Conservation (phyloP, 2,797 vertebrate species). For the Moxostoma hubbsi region DNA sequence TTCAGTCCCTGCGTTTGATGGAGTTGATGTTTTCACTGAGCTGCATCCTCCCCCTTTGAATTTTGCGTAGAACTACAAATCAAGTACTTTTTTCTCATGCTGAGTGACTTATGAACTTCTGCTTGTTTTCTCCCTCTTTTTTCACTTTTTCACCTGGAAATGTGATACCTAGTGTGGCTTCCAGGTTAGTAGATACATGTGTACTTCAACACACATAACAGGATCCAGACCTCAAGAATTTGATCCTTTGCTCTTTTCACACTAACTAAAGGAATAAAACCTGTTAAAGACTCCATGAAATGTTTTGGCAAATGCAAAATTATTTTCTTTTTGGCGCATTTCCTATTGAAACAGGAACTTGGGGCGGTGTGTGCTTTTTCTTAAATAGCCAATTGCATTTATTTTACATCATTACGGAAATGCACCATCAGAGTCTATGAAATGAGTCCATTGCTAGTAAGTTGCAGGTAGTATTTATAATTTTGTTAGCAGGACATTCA, state of each 20-base stretch:
- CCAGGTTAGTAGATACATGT: slow-evolving; percentile 61
- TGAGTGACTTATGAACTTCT: slow-evolving; percentile 54
- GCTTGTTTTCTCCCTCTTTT: slow-evolving; percentile 54
- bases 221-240: background rate
- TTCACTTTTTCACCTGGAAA: slow-evolving; percentile 46
- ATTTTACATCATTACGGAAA: too few species aligned
- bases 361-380: too few species aligned
- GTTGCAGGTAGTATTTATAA: too few species aligned
- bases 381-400: too few species aligned
- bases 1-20: slow-evolving; percentile 26
- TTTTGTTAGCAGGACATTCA: too few species aligned
- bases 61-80: background rate
- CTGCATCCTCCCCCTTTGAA: background rate
- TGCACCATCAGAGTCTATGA: too few species aligned
- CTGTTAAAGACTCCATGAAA: background rate
- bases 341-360: background rate
- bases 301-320: background rate
- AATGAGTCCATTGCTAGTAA: too few species aligned
- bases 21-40: slow-evolving; percentile 4
- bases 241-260: too few species aligned
- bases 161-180: slow-evolving; percentile 60
- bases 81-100: slow-evolving; percentile 32
- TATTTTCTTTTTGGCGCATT: too few species aligned
- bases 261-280: too few species aligned
- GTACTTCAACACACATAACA: slow-evolving; percentile 26